Evolutionary conservation across 2,113 vertebrate genomes (phyloP).

Genomic region (Toxotes chatareus): DNA sequence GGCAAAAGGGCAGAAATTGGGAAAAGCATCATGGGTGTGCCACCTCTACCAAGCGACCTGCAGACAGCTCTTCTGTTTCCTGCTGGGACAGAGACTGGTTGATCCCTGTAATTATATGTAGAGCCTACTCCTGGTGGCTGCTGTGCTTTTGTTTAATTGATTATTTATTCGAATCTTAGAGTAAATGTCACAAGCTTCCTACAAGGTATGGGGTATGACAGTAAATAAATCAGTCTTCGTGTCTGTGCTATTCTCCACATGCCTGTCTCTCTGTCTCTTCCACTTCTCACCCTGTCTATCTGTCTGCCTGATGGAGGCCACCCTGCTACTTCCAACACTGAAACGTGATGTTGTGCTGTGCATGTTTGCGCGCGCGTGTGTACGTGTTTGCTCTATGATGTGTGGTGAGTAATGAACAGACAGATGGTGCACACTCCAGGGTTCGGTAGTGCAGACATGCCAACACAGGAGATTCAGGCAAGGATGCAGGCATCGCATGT

Average conservation of each 20-base stretch:
- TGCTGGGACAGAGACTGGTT: conserved; percentile 17
- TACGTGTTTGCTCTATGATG: conserved; percentile 23
- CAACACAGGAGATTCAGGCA: conserved; percentile 45
- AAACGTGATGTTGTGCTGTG: conserved; percentile 17
- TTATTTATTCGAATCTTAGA: conserved; percentile 39
- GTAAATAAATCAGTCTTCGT: conserved; percentile 6
- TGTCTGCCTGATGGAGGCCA: conserved; percentile 20
- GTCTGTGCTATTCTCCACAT: not conserved
- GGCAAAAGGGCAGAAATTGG: not conserved
- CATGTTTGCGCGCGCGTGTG: not conserved
- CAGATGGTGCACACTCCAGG: conserved; percentile 75
- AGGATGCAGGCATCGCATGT: conserved; percentile 33
- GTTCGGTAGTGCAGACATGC: conserved; percentile 50
- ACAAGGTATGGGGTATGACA: conserved; percentile 1
- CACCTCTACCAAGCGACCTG: not conserved
- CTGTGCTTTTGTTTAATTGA: conserved; percentile 53
- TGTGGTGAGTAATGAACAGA: conserved; percentile 60
- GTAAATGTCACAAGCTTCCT: conserved; percentile 26
- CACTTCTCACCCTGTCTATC: conserved; percentile 28
- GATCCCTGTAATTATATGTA: conserved; percentile 23
- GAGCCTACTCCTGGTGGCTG: not conserved
- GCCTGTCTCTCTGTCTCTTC: not conserved
- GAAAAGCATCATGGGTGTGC: not conserved
- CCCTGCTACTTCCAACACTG: conserved; percentile 1
- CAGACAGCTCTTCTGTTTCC: conserved; percentile 7